phyloP scores from a whole-genome alignment of 2,888 invertebrate genomes.

The Cheilosia grossa region DNA sequence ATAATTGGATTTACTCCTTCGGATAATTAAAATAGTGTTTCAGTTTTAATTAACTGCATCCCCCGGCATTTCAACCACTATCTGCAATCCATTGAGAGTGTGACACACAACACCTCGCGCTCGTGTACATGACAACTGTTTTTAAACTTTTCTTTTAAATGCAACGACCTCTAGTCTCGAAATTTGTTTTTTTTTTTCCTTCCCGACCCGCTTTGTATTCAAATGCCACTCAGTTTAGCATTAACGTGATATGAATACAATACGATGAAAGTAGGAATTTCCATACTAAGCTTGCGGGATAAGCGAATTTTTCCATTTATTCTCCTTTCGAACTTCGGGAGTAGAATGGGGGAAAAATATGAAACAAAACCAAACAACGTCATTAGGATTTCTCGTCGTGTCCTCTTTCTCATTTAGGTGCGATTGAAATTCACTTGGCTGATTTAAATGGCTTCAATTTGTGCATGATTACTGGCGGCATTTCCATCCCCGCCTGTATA shows the following conservation, averaged over 20 bases:
- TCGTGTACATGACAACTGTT: background rate
- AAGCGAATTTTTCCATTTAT: too few relatives aligned
- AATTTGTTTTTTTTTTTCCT: background rate
- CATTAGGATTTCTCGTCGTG: slow-evolving; percentile 21
- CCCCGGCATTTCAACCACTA: too few relatives aligned
- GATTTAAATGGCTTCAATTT: slow-evolving; percentile 66
- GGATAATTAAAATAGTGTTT: too few relatives aligned
- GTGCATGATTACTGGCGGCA: slow-evolving; percentile 32
- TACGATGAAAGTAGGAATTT: background rate
- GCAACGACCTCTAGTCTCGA: too few relatives aligned
- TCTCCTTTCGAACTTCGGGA: too few relatives aligned
- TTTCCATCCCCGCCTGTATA: background rate
- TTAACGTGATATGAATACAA: slow-evolving; percentile 54
- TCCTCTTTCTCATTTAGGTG: slow-evolving; percentile 23
- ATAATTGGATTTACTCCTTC: too few relatives aligned
- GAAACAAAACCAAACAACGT: background rate
- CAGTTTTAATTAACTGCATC: too few relatives aligned
- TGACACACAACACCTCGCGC: too few relatives aligned
- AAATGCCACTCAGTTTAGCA: slow-evolving; percentile 45
- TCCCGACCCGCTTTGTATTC: slow-evolving; percentile 38
- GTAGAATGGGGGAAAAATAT: background rate
- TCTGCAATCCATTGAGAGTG: too few relatives aligned
- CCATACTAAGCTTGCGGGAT: background rate
- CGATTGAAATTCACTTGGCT: slow-evolving; percentile 65
- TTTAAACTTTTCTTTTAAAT: background rate